Conservation (phyloP, 2,113 vertebrate species). For the Chaetodon trifascialis region DNA sequence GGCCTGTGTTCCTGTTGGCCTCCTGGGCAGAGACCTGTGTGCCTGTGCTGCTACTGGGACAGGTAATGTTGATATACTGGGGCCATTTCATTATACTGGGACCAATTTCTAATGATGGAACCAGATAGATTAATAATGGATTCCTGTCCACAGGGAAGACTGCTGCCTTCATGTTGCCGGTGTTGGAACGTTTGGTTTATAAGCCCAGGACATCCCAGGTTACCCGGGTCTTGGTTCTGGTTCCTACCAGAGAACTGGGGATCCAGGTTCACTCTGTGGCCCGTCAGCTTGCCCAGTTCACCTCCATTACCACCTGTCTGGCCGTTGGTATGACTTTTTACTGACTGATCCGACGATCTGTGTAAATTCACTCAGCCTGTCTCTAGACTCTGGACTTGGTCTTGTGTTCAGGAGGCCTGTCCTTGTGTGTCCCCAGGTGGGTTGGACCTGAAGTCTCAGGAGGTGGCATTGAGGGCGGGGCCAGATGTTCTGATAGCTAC, state of each 20-base stretch:
- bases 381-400: neutral
- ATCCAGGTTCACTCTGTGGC: conserved; percentile 97
- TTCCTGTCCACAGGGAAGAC: conserved; percentile 89
- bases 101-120: neutral
- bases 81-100: neutral
- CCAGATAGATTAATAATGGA: no score
- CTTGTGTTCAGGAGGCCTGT: neutral
- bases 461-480: conserved; percentile 90
- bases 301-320: conserved; percentile 90
- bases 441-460: conserved; percentile 95
- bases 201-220: conserved; percentile 93
- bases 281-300: conserved; percentile 95
- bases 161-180: conserved; percentile 94
- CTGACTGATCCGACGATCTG: no score
- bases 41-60: conserved; percentile 98
- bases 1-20: conserved; percentile 94
- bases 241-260: conserved; percentile 95
- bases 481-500: conserved; percentile 97
- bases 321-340: conserved; percentile 89
- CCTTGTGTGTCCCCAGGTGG: conserved; percentile 85
- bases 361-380: no score
- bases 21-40: conserved; percentile 96
- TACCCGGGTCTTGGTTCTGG: conserved; percentile 92
- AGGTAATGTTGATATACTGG: conserved; percentile 76
- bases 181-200: conserved; percentile 95